Evolutionary conservation across 1,140 invertebrate genomes (phyloP).

Genomic region (Phymastichus coffea): DNA sequence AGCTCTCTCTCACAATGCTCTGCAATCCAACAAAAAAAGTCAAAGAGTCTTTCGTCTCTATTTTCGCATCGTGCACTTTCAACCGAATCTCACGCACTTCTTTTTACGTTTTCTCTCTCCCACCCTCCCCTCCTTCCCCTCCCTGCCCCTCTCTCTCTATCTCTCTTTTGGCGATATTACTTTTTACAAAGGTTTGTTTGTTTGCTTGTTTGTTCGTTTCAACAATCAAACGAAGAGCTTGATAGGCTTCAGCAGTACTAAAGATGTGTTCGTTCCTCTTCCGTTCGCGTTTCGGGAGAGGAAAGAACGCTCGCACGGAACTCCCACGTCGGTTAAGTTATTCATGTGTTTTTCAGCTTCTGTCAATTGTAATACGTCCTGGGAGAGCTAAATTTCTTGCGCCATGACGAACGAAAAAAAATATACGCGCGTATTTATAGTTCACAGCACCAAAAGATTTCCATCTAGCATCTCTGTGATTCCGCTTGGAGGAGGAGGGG

Average conservation of each 20-base stretch:
- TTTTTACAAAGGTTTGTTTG: too few species aligned
- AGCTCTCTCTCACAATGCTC: constrained; percentile 2
- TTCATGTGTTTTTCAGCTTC: too few species aligned
- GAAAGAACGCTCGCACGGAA: constrained; percentile 10
- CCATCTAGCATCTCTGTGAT: too few species aligned
- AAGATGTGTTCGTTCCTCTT: constrained; percentile 8
- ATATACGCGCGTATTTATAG: too few species aligned
- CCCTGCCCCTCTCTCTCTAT: background rate
- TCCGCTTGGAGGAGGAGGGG: background rate
- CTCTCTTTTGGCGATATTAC: constrained; percentile 19
- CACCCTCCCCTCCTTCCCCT: background rate
- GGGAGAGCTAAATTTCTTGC: too few species aligned
- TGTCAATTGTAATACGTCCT: too few species aligned
- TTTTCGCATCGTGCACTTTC: constrained; percentile 1
- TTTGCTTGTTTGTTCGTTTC: too few species aligned
- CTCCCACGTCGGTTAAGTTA: background rate
- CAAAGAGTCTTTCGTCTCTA: constrained; percentile 19
- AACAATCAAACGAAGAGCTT: too few species aligned
- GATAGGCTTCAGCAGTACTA: constrained; percentile 26
- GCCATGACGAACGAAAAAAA: too few species aligned
- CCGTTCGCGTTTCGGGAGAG: background rate
- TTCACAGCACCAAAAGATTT: too few species aligned
- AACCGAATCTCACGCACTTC: too few species aligned
- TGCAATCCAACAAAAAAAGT: background rate
- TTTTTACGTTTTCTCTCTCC: background rate